phyloP scores from a whole-genome alignment of 1,140 invertebrate species.

The Notospermus geniculatus region DNA sequence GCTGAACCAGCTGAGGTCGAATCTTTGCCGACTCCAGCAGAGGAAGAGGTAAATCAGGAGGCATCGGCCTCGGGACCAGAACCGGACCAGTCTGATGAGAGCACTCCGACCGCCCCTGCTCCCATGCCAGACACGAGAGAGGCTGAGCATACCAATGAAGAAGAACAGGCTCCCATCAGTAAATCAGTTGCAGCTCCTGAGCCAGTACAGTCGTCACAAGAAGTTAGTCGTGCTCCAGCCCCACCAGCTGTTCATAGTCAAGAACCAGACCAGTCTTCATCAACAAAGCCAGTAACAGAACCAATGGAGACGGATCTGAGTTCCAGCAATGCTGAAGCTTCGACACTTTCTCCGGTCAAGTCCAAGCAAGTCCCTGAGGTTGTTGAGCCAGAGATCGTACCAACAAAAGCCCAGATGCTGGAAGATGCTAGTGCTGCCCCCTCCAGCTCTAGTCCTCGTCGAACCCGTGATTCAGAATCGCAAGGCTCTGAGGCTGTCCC shows the following conservation, averaged over 20 bases:
- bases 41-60: background rate
- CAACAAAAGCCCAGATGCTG: too few species aligned
- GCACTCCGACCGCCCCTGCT: background rate
- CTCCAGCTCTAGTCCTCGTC: too few species aligned
- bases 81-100: background rate
- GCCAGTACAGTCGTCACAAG: background rate
- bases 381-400: too few species aligned
- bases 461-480: too few species aligned
- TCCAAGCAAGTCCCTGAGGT: too few species aligned
- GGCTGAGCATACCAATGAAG: background rate
- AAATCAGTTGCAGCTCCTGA: background rate
- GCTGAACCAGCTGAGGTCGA: background rate
- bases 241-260: too few species aligned
- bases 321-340: background rate
- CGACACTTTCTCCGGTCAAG: background rate
- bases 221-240: background rate
- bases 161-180: background rate
- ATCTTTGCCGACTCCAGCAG: background rate
- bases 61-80: background rate
- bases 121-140: background rate
- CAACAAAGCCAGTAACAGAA: background rate
- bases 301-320: constrained; percentile 10
- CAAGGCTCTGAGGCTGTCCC: background rate
- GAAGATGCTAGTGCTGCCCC: too few species aligned
- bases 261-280: too few species aligned